Evolutionary conservation across 2,888 invertebrate genomes (phyloP), one percentile per base, ranked within the genome.

Genomic region (Amphipoea lucens): DNA sequence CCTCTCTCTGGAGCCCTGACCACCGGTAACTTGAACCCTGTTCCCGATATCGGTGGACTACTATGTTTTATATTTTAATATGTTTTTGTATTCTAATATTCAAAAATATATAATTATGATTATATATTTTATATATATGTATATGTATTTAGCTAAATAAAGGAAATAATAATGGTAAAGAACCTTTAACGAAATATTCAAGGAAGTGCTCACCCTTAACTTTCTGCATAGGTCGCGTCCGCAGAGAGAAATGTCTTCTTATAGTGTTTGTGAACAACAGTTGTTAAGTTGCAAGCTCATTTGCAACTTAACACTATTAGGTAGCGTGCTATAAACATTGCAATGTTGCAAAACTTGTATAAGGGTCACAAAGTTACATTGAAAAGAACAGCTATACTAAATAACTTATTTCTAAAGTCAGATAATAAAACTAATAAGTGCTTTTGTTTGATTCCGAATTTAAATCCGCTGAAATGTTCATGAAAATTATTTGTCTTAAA

Each of bases 211-310:
- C 23, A 62, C 29, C n/a, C 42, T 29, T 77, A 74, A 79, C 29
- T 81, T 79, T 45, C n/a, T 36, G 17, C 67, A 74, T 14, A 66
- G 81, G 69, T 81, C 48, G 69, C 51, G 63, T 84, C 82, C 79
- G 76, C 29, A 0, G 78, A 72, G 85, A 78, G 51, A 74, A 82
- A 75, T 82, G n/a, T 67, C 12, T 78, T 75, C 74, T 63, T 76
- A 76, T 73, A 78, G 73, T 85, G 86, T 88, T 83, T 78, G 79
- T 80, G 78, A 82, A 78, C 81, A 66, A 74, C 73, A 78, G 74
- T 83, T 81, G 73, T 69, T n/a, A 57, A 76, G 73, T 78, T 81
- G 78, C 76, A 76, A 48, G 60, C 79, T 75, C 74, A 80, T 81
- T 84, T 77, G 73, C 71, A 73, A 81, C 73, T 82, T 82, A 42